Base-by-base conservation (phyloP, 2,113 vertebrate genomes). In the Microtus ochrogaster region DNA sequence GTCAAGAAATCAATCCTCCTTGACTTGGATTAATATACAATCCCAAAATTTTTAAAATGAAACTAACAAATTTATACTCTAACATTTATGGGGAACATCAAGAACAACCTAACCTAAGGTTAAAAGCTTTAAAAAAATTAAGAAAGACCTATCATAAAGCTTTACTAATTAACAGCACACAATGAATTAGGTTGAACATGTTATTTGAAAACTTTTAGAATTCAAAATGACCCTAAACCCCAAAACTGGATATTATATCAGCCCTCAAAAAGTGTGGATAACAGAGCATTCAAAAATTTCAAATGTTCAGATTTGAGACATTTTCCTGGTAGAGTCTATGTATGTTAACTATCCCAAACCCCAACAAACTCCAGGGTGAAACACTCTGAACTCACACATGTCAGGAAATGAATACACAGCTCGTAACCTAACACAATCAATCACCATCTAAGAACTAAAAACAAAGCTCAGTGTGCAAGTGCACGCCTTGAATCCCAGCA, bases 41-140 rank as follows among this genome's bases (percentile, higher is more conserved):
- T 55, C 47, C 39, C 49, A 88, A 7, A 7, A 2, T 83, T 84
- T 97, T 70, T n/a, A 49, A 41, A 2, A 21, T 41, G 19, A 93
- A 96, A 82, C 78, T 68, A 95, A 92, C n/a, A 95, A 94, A 79
- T 68, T 79, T 85, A 90, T n/a, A 88, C 68, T 87, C 39, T 92
- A 87, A 92, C 89, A 90, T 39, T 70, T 82, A 77, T 11, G 61
- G 39, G n/a, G 61, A 92, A 49, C 72, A 66, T 2, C 39, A 41
- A 96, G 72, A 33, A 77, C 7, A 96, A 33, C 1, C 14, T 24
- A 74, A 79, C 55, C 11, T 79, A 36, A 90, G 70, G 30, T 41
- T 92, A 58, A 94, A 90, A 95, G 21, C 2, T 39, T 41, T 79
- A 47, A 92, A 87, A 30, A 84, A 33, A 82, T n/a, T 74, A 55